Evolutionary conservation across 2,888 invertebrate genomes (phyloP), one percentile per base, ranked within the genome.

Genomic region (Globia sparganii): DNA sequence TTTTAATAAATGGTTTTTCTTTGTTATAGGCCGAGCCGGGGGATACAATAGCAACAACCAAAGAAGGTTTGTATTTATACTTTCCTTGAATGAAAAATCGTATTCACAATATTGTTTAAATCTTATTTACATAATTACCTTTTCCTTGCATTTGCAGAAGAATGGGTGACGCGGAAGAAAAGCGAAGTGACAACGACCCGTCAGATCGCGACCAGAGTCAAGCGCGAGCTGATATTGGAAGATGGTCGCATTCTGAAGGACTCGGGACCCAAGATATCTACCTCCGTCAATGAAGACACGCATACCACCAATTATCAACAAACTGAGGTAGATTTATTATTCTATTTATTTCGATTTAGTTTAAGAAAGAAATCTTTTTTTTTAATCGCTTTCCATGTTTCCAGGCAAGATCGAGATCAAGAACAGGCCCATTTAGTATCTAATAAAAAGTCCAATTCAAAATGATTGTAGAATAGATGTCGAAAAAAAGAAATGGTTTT

Each of bases 161-260:
- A 99, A 98, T 98, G 98, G 98, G 98, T 99, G 94, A 99, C 98
- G 90, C 98, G 98, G 93, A 98, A 98, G 96, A 98, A 98, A 95
- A 98, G 98, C 89, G 99, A 99, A 95, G 97, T 99, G 92, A 98
- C 98, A 87, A 99, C 99, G 85, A 99, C 98, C 78, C 97, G 98
- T 87, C 99, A 99, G 96, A 99, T 99, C 90, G 99, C 99, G 91
- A 99, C 99, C 64, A 97, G 99, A 86, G 98, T 99, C 62, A 98
- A 99, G 94, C 97, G 99, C 64, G 98, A 99, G 95, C 97, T 99
- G 81, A 97, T 99, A 84, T 97, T 99, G 86, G 99, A 99, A 97
- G 99, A 99, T 97, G 99, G 99, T 53, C 98, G 98, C 91, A 98
- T 99, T 80, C 98, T 99, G 81, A 98, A 98, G 88, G 99, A 99